Evolutionary conservation across 2,888 invertebrate species (phyloP), one percentile per base, ranked within the genome.

Genomic region (Erpobdella octoculata): DNA sequence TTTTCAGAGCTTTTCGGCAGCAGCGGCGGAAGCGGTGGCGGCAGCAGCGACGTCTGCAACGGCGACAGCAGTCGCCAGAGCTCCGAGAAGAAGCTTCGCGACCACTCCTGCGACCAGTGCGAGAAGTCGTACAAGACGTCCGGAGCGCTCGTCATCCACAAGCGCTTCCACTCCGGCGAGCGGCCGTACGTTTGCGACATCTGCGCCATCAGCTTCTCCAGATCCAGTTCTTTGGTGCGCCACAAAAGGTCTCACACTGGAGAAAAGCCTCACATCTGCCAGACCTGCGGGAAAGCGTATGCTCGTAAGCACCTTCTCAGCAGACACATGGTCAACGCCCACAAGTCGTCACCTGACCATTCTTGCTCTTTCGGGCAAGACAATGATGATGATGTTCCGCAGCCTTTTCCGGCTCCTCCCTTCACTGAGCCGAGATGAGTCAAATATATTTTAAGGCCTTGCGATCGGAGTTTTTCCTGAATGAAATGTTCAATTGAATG

Each of bases 61-160:
- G 36, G 25, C 36, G 65, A n/a, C n/a, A 38, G 28, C 35, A 25
- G 66, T 31, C 35, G 31, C 37, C n/a, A 31, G 9, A 66, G 31
- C 25, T 21, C 25, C 8, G 37, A n/a, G n/a, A 46, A 21, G 18
- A 53, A 46, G 21, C 28, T 68, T 12, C 46, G 53, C 33, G 68
- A 53, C 18, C 53, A 68, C 53, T 8, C 31, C 21, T 68, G 68
- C 41, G 68, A 68, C 21, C 48, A 38, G 33, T 68, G 68, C 68
- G n/a, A 48, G n/a, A 53, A 46, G 48, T 33, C 9, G 21, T 68
- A 48, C 68, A 68, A 53, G 31, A 68, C 46, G 8, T n/a, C 48
- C 0, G 33, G 35, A n/a, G 46, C 48, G 8, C 46, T 68, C n/a
- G 8, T 48, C 28, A 25, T 46, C 33, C 68, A 68, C 53, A 36